Conservation (phyloP, 30 jellyfish, hydroid and myxozoan species). For the Hydractinia symbiolongicarpus region DNA sequence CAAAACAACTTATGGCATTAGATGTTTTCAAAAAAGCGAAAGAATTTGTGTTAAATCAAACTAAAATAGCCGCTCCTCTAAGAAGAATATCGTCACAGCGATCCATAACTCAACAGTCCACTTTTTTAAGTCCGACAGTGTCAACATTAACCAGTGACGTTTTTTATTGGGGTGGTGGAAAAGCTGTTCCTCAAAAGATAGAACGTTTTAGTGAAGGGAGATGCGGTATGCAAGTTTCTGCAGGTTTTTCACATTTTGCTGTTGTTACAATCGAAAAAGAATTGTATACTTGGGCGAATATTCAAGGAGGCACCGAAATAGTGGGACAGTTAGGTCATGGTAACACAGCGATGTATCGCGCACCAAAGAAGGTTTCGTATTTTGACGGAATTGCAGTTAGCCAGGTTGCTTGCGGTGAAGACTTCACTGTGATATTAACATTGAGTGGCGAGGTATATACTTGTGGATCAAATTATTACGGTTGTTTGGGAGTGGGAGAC, state of each 20-base stretch:
- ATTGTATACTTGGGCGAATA: slow-evolving; percentile 91
- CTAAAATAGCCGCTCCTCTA: background rate
- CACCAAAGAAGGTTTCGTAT: slow-evolving; percentile 69
- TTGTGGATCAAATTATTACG: slow-evolving; percentile 71
- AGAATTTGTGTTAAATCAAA: background rate
- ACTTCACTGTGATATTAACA: slow-evolving; percentile 63
- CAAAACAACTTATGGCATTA: slow-evolving; percentile 34
- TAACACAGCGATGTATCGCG: slow-evolving; percentile 67
- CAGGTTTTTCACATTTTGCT: slow-evolving; percentile 92
- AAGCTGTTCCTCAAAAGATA: slow-evolving; percentile 59
- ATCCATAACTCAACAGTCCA: slow-evolving; percentile 30
- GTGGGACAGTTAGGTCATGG: slow-evolving; percentile 88
- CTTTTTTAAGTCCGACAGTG: slow-evolving; percentile 62
- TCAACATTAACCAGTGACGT: slow-evolving; percentile 87
- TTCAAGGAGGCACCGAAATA: slow-evolving; percentile 92
- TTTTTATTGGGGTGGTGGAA: slow-evolving; percentile 98
- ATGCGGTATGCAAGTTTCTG: slow-evolving; percentile 75
- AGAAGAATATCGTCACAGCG: slow-evolving; percentile 20
- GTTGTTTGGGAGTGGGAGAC: slow-evolving; percentile 73
- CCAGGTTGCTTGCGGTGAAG: slow-evolving; percentile 87
- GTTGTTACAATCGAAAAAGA: slow-evolving; percentile 88
- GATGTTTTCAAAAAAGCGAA: slow-evolving; percentile 26
- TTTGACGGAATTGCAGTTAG: slow-evolving; percentile 76
- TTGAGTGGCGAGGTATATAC: slow-evolving; percentile 58
- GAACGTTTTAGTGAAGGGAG: slow-evolving; percentile 65